Percentiles rank a stretch among this genome's conserved stretches.
Evolutionary conservation across 2,797 vertebrate species (phyloP).

Genomic region (Garrulus glandarius): DNA sequence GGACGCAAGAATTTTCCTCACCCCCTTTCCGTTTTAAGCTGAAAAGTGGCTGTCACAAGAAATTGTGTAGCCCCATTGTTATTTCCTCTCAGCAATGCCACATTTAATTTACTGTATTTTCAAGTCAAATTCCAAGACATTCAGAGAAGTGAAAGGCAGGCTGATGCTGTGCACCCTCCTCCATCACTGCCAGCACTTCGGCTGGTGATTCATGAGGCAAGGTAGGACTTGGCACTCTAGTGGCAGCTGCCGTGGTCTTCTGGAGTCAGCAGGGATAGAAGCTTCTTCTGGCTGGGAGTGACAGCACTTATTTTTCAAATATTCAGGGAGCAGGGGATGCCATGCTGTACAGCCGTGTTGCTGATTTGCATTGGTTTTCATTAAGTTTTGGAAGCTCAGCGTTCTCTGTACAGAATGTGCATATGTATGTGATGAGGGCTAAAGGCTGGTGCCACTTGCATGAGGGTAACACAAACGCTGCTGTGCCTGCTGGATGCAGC

Average conservation of each 20-base stretch:
- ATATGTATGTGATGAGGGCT: not conserved
- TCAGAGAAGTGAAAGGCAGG: not conserved
- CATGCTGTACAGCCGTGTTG: not conserved
- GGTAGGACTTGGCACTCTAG: not conserved
- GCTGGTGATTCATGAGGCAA: constrained; percentile 4
- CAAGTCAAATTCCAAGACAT: constrained; percentile 56
- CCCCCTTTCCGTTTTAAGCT: not conserved
- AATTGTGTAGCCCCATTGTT: constrained; percentile 26
- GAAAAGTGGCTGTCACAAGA: not conserved
- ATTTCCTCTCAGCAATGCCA: constrained; percentile 50
- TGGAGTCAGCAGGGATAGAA: not conserved
- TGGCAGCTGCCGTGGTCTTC: not conserved
- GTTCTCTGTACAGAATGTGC: not conserved
- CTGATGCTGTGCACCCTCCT: constrained; percentile 7
- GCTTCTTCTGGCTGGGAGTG: not conserved
- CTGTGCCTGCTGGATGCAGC: not conserved
- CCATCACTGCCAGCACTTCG: not conserved
- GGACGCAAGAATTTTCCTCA: not conserved
- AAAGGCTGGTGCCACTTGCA: not conserved
- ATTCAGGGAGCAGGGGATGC: not conserved
- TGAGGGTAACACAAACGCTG: not conserved
- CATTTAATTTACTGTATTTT: constrained; percentile 52
- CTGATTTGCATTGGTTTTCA: not conserved
- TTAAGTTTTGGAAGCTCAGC: not conserved
- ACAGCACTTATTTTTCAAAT: not conserved